phyloP scores from a whole-genome alignment of 1,140 invertebrate species.

The Cotesia chilonis region DNA sequence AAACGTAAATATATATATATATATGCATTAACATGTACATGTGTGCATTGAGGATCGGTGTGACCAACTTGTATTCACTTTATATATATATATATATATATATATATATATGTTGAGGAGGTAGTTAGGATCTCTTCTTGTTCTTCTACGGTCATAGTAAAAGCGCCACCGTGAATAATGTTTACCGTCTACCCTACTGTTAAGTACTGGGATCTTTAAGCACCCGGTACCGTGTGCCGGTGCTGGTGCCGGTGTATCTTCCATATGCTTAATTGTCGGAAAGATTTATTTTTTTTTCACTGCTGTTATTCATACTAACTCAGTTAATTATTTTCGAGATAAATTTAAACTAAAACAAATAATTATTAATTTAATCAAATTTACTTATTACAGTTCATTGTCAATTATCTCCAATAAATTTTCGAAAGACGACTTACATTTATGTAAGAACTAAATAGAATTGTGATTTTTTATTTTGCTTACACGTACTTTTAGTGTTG shows the following conservation, averaged over 20 bases:
- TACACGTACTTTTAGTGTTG: too few relatives aligned
- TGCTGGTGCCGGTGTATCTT: not conserved
- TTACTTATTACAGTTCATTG: too few relatives aligned
- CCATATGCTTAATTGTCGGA: slow-evolving; percentile 33
- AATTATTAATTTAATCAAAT: too few relatives aligned
- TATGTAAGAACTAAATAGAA: too few relatives aligned
- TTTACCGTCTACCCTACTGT: slow-evolving; percentile 9
- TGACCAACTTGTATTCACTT: not conserved
- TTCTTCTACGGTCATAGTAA: slow-evolving; percentile 7
- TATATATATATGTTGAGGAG: not conserved
- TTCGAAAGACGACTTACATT: not conserved
- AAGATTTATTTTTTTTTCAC: slow-evolving; percentile 29
- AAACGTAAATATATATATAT: not conserved
- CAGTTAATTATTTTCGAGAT: slow-evolving; percentile 2
- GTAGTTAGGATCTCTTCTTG: not conserved
- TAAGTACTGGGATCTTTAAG: slow-evolving; percentile 21
- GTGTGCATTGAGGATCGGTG: not conserved
- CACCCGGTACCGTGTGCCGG: not conserved
- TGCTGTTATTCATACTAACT: not conserved
- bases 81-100: slow-evolving; percentile 2
- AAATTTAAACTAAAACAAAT: not conserved
- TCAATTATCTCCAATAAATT: too few relatives aligned
- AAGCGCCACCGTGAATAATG: slow-evolving; percentile 28
- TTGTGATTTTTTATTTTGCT: not conserved
- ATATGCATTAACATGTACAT: not conserved